Evolutionary conservation across 2,797 vertebrate species (phyloP).

Genomic region (Florisuga fusca): DNA sequence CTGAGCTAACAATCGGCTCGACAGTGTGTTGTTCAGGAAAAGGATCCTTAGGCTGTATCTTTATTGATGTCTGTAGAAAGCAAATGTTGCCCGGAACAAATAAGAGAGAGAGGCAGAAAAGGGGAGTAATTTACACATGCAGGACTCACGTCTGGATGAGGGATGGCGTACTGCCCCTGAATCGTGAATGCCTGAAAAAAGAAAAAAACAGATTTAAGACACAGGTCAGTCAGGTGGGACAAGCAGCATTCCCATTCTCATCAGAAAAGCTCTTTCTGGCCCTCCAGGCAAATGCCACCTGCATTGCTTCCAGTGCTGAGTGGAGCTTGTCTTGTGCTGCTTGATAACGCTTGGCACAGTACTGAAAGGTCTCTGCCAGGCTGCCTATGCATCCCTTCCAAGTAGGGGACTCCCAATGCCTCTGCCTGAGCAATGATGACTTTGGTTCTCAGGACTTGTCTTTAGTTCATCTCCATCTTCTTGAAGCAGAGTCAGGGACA

Average conservation of each 20-base stretch:
- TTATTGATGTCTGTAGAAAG: conserved; percentile 64
- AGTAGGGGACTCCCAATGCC: not conserved
- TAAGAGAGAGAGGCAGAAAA: conserved; percentile 52
- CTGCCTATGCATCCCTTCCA: accelerated
- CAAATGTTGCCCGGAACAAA: conserved; percentile 79
- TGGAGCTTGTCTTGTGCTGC: conserved; percentile 46
- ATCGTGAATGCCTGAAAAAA: conserved; percentile 89
- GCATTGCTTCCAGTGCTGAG: not conserved
- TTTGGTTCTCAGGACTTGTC: not conserved
- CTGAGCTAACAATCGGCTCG: not conserved
- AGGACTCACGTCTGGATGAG: conserved; percentile 94
- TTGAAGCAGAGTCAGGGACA: not conserved
- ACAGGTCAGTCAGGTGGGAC: not conserved
- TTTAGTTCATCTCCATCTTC: not conserved
- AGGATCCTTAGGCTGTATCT: not conserved
- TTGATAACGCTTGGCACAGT: not conserved
- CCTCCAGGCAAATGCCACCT: not conserved
- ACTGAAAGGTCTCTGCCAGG: not conserved
- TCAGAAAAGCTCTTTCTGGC: not conserved
- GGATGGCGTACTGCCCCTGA: conserved; percentile 92
- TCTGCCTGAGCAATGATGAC: accelerated
- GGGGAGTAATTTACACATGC: conserved; percentile 70
- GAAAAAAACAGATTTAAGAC: conserved; percentile 64
- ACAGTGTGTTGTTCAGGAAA: not conserved
- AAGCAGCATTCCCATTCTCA: not conserved